phyloP scores from a whole-genome alignment of 2,888 invertebrate genomes.

The Trichacis sp. region DNA sequence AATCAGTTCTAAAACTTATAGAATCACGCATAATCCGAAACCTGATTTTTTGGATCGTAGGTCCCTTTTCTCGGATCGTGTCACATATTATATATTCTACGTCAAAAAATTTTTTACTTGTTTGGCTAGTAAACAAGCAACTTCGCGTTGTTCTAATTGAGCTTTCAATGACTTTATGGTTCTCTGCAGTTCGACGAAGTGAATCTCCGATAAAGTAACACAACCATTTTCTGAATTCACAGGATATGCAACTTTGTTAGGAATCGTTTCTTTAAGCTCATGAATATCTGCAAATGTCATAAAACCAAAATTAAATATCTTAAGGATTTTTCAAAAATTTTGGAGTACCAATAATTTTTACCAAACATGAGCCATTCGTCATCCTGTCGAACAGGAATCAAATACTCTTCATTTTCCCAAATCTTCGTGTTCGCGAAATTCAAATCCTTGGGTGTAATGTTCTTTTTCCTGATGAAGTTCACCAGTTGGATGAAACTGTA shows the following conservation, averaged over 20 bases:
- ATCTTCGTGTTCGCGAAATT: constrained; percentile 71
- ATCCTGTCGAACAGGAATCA: constrained; percentile 79
- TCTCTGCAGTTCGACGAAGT: constrained; percentile 74
- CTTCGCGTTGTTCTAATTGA: constrained; percentile 72
- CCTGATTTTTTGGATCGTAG: too few species aligned
- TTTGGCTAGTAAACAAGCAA: constrained; percentile 59
- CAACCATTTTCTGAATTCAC: constrained; percentile 75
- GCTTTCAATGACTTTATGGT: constrained; percentile 73
- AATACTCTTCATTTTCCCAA: constrained; percentile 84
- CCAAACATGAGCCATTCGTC: constrained; percentile 90
- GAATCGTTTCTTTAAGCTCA: constrained; percentile 52
- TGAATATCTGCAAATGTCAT: constrained; percentile 51
- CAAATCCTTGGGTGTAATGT: constrained; percentile 73
- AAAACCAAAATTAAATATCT: background rate
- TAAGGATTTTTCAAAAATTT: background rate
- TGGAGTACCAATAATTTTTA: constrained; percentile 46
- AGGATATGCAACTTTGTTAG: constrained; percentile 70
- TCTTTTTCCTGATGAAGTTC: constrained; percentile 81
- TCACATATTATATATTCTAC: background rate
- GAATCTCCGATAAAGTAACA: constrained; percentile 74
- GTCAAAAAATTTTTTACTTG: constrained; percentile 55
- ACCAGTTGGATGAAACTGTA: constrained; percentile 86
- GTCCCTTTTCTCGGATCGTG: too few species aligned
- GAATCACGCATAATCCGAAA: too few species aligned
- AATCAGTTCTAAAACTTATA: too few species aligned